phyloP scores from a whole-genome alignment of 2,888 invertebrate genomes.

The Rotaria magnacalcarata region DNA sequence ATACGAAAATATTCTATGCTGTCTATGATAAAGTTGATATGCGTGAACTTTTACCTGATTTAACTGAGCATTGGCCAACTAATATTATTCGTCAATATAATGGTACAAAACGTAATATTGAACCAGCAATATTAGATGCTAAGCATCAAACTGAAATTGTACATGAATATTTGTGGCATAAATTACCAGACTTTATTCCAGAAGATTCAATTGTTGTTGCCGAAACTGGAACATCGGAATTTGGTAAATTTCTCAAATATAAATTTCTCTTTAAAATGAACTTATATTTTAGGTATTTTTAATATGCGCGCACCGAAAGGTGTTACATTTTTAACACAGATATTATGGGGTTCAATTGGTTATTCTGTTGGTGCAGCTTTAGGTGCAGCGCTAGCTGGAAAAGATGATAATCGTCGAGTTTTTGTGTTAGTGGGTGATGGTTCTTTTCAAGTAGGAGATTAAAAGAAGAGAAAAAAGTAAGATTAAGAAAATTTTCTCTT shows the following conservation, averaged over 20 bases:
- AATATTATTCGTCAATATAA: background rate
- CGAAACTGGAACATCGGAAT: slow-evolving; percentile 26
- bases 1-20: background rate
- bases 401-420: slow-evolving; percentile 26
- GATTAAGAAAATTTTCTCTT: too few relatives aligned
- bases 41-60: slow-evolving; percentile 6
- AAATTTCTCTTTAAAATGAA: background rate
- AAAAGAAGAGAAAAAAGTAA: background rate
- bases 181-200: slow-evolving; percentile 18
- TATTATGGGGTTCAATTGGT: slow-evolving; percentile 34
- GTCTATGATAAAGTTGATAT: slow-evolving; percentile 35
- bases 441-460: background rate
- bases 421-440: slow-evolving; percentile 3
- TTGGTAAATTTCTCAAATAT: background rate
- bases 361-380: slow-evolving; percentile 11
- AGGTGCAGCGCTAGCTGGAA: slow-evolving; percentile 26
- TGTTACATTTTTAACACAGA: background rate
- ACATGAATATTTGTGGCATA: slow-evolving; percentile 7
- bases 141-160: background rate
- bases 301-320: background rate
- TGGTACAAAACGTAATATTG: background rate
- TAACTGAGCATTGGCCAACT: slow-evolving; percentile 9
- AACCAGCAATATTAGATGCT: background rate
- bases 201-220: slow-evolving; percentile 24
- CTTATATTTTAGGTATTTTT: background rate